Percentiles rank a stretch among this genome's conserved stretches.
Conservation (phyloP, 1,140 invertebrate species). For the Ericerus pela region DNA sequence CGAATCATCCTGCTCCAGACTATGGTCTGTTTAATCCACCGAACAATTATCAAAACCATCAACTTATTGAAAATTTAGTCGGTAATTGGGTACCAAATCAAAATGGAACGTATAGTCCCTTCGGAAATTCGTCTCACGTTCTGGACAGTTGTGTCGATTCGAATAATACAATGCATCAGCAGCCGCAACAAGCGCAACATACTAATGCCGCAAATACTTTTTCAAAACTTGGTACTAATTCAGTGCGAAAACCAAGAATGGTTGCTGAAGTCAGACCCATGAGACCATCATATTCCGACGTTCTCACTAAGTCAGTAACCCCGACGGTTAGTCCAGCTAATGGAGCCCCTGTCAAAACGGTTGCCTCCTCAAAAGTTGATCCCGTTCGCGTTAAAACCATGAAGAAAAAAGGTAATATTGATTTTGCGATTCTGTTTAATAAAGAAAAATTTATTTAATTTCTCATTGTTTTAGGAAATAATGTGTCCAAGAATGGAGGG, state of each 20-base stretch:
- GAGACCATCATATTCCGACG: slow-evolving; percentile 67
- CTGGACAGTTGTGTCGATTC: slow-evolving; percentile 13
- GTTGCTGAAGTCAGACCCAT: slow-evolving; percentile 71
- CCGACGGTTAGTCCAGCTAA: slow-evolving; percentile 26
- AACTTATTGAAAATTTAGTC: slow-evolving; percentile 53
- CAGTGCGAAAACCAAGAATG: slow-evolving; percentile 41
- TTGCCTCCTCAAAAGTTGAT: slow-evolving; percentile 24
- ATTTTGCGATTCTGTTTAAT: neutral
- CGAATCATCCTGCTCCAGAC: slow-evolving; percentile 10
- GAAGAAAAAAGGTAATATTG: neutral
- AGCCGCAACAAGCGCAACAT: slow-evolving; percentile 20
- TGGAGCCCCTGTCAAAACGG: slow-evolving; percentile 16
- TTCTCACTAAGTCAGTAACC: slow-evolving; percentile 50
- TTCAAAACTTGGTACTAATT: slow-evolving; percentile 25
- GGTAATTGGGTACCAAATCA: slow-evolving; percentile 67
- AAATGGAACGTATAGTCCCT: slow-evolving; percentile 65
- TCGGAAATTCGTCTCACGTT: slow-evolving; percentile 35
- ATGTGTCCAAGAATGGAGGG: slow-evolving; percentile 8
- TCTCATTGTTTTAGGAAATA: neutral
- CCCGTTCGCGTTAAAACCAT: neutral
- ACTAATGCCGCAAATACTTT: slow-evolving; percentile 22
- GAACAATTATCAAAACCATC: slow-evolving; percentile 21
- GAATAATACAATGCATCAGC: neutral
- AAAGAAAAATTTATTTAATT: neutral
- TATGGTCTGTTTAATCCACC: slow-evolving; percentile 23